Evolutionary conservation across 2,113 vertebrate genomes (phyloP), one percentile per base, ranked within the genome.

Genomic region (Nymphicus hollandicus): DNA sequence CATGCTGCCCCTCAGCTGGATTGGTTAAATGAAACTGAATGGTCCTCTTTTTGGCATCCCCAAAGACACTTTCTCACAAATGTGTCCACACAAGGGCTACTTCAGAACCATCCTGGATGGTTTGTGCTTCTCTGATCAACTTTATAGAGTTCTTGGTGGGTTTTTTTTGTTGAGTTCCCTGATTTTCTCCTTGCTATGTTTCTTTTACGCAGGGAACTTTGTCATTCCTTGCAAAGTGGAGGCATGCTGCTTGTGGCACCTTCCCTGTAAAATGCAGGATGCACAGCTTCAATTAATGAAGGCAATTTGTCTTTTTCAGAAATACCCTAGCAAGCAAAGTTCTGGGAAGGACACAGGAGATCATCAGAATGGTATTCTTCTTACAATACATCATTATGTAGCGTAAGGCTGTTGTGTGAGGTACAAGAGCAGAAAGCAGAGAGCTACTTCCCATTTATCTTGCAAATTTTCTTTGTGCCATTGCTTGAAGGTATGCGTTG

Each of bases 251-350:
- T 76, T 82, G 56, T 58, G 56, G 8, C 52, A 79, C 79, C n/a
- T 64, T 91, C 39, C 25, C 33, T 89, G 20, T 79, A 81, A 87
- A 96, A 68, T 64, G 69, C 72, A 68, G 60, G 50, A 28, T 68
- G 17, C 56, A 81, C 87, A 91, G 35, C 70, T 95, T 89, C 61
- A 50, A 50, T 74, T 91, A 91, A 93, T 84, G 39, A 94, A 87
- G 47, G 35, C 20, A 89, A 41, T 92, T 92, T 94, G 56, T 92
- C 73, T 81, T 84, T 91, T 93, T 92, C 73, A 92, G 50, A 93
- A 92, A 73, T 41, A 76, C 11, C 39, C 18, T n/a, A 56, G 47
- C 35, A 76, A 84, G 81, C 47, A 76, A 86, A 92, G 61, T 91
- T 86, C 49, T 15, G 27, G 1, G 3, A 71, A 91, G 47, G 80